Conservation (phyloP, 2,888 invertebrate genomes). For the Drosophila quinaria region DNA sequence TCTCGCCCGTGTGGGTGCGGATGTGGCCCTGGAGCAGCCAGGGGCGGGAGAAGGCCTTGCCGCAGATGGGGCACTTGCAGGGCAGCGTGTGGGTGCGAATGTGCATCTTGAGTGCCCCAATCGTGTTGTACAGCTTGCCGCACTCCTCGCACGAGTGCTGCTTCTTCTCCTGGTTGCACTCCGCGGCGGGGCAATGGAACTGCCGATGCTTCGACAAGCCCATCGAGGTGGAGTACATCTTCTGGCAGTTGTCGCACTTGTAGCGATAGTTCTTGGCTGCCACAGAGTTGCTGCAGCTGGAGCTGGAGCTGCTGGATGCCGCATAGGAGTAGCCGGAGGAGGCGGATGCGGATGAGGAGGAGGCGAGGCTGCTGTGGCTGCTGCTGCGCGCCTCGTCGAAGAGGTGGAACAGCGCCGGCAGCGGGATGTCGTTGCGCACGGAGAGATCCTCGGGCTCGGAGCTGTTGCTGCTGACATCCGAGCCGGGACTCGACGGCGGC, state of each 20-base stretch:
- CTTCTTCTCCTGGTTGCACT: slow-evolving; percentile 93
- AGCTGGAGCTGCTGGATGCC: slow-evolving; percentile 25
- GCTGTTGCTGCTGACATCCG: slow-evolving; percentile 67
- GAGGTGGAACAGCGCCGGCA: slow-evolving; percentile 82
- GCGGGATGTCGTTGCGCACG: slow-evolving; percentile 83
- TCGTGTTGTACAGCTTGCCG: slow-evolving; percentile 84
- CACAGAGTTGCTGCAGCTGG: slow-evolving; percentile 3
- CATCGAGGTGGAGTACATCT: slow-evolving; percentile 97
- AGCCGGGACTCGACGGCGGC: slow-evolving; percentile 83
- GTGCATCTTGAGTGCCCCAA: slow-evolving; percentile 85
- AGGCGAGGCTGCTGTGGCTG: slow-evolving; percentile 29
- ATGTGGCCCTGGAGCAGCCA: slow-evolving; percentile 85
- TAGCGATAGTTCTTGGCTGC: slow-evolving; percentile 87
- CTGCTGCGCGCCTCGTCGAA: slow-evolving; percentile 75
- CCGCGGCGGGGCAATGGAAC: slow-evolving; percentile 96
- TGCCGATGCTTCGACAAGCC: slow-evolving; percentile 98
- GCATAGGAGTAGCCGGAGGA: slow-evolving; percentile 43
- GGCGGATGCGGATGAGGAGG: slow-evolving; percentile 32
- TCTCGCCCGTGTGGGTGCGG: slow-evolving; percentile 85
- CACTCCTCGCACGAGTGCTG: slow-evolving; percentile 86
- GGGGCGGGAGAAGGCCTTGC: slow-evolving; percentile 85
- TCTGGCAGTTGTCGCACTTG: slow-evolving; percentile 96
- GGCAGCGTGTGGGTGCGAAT: slow-evolving; percentile 85
- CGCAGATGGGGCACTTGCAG: slow-evolving; percentile 85
- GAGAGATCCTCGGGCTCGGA: slow-evolving; percentile 85